Evolutionary conservation across 2,888 invertebrate species (phyloP), one percentile per base, ranked within the genome.

Genomic region (Drosophila koepferae): DNA sequence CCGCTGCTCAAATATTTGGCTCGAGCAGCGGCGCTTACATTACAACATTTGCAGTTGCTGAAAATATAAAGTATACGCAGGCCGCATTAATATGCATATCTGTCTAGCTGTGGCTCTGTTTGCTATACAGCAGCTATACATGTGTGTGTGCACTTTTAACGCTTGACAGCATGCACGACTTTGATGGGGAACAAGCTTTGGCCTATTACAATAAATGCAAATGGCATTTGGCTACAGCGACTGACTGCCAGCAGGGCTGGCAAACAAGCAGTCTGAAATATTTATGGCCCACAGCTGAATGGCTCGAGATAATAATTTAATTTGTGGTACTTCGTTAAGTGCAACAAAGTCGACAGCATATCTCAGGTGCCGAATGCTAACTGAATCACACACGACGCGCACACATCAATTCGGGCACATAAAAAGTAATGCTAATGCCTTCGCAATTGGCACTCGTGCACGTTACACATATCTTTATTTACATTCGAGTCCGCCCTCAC

Each of bases 1-100:
- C 81, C 77, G 77, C 81, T 86, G 73, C 79, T 82, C 89, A 86
- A 86, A 86, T 86, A 88, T 86, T 86, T 86, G 86, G 63, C 63
- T 71, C 68, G 72, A 85, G 80, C 86, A 66, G 58, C 74, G 80
- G 76, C 84, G 82, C 80, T 75, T 68, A 63, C 74, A 81, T 82
- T 73, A 72, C 82, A 79, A 55, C 76, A 74, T 72, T 75, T 72
- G 78, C 77, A 77, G 75, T 74, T 80, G 73, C 81, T 83, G 80
- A 81, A 88, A 85, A 80, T 82, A 84, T 86, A 82, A 86, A 75
- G 82, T 84, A 88, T 86, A 86, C 86, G 84, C 76, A 68, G 63
- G 78, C 74, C 66, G 63, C 80, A 82, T 86, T 88, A 86, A 80
- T 78, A 86, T 86, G 88, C 88, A 88, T 81, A 74, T 81, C 66